Conservation (phyloP, 2,888 invertebrate species). For the Acronicta psi region DNA sequence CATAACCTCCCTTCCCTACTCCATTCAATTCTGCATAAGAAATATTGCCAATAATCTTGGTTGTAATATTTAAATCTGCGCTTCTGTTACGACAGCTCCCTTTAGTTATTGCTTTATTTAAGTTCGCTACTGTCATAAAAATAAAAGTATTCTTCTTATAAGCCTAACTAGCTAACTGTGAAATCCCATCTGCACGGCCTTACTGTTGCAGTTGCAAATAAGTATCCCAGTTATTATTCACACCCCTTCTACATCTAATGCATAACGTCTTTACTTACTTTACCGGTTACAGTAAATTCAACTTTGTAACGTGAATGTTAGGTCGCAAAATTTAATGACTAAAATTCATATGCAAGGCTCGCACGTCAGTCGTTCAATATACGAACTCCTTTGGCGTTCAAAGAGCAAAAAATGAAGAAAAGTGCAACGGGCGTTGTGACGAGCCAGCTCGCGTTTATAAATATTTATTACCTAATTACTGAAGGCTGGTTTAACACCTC, state of each 20-base stretch:
- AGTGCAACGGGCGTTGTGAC: slow-evolving; percentile 68
- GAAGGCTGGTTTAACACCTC: slow-evolving; percentile 75
- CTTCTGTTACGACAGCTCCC: slow-evolving; percentile 62
- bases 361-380: slow-evolving; percentile 45
- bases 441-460: slow-evolving; percentile 80
- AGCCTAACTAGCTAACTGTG: slow-evolving; percentile 68
- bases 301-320: slow-evolving; percentile 31
- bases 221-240: slow-evolving; percentile 75
- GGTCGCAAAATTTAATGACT: slow-evolving; percentile 31
- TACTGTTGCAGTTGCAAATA: slow-evolving; percentile 71
- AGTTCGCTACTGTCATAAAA: slow-evolving; percentile 49
- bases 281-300: slow-evolving; percentile 28
- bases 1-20: slow-evolving; percentile 12
- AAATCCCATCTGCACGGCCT: slow-evolving; percentile 72
- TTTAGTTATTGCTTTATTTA: slow-evolving; percentile 65
- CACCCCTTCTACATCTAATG: slow-evolving; percentile 51
- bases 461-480: slow-evolving; percentile 87
- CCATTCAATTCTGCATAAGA: slow-evolving; percentile 23
- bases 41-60: slow-evolving; percentile 54
- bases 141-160: slow-evolving; percentile 48
- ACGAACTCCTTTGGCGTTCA: slow-evolving; percentile 70
- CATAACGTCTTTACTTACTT: slow-evolving; percentile 36
- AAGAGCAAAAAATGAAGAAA: slow-evolving; percentile 67
- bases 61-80: slow-evolving; percentile 73
- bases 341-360: slow-evolving; percentile 36